These are phyloP conservation scores for Micronisus gabar DNA, from an alignment of 2,113 vertebrate species.

Conservation along the genomic window DNA sequence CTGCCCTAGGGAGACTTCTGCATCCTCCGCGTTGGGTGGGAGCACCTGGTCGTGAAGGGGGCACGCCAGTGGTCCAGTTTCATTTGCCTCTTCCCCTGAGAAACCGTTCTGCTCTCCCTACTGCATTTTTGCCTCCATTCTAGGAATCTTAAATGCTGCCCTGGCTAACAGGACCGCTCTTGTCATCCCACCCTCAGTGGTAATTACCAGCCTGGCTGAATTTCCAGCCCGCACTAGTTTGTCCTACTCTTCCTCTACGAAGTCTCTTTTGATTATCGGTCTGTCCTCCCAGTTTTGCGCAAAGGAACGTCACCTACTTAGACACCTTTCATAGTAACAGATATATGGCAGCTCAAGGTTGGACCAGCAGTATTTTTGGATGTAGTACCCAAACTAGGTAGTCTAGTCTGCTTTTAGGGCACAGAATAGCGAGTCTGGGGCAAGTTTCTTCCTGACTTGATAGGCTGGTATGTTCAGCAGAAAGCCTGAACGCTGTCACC, in stretches of 20 bases:
- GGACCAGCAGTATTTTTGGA: neutral
- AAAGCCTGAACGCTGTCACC: neutral
- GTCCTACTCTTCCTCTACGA: neutral
- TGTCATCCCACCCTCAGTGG: neutral
- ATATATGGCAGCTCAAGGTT: neutral
- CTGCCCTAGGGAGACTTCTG: neutral
- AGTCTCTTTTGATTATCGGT: neutral
- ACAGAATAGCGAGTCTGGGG: neutral
- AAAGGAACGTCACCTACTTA: neutral
- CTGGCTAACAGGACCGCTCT: neutral
- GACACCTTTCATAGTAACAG: neutral
- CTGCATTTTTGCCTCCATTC: neutral
- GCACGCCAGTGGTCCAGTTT: rapidly evolving
- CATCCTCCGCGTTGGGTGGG: neutral
- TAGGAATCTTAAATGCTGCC: neutral
- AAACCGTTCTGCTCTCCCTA: neutral
- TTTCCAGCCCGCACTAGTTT: neutral
- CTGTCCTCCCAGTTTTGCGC: neutral
- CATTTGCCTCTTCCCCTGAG: rapidly evolving
- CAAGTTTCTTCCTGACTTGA: neutral
- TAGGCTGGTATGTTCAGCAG: neutral
- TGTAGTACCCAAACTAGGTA: neutral
- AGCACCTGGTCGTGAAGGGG: neutral
- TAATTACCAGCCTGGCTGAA: neutral
- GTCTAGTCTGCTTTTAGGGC: neutral